These are phyloP conservation scores for Cantharis flavilabris DNA, from an alignment of 2,888 invertebrate genomes.

Conservation along the genomic window DNA sequence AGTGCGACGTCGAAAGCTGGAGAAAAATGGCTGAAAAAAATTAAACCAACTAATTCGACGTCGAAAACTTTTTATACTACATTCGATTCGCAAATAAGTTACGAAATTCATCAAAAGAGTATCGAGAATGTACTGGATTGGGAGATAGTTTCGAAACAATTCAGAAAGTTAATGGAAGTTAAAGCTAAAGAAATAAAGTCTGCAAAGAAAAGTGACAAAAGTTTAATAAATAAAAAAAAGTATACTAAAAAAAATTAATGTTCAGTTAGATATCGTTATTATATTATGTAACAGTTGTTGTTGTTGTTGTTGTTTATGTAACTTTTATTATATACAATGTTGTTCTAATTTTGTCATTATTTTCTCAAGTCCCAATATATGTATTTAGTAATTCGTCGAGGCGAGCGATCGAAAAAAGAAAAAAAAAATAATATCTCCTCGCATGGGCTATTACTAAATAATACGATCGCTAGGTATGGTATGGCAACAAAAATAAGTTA, in stretches of 20 bases:
- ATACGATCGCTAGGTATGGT: not conserved
- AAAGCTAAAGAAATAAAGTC: not conserved
- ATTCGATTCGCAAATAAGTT: not conserved
- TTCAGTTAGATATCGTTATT: not conserved
- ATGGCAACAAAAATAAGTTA: not conserved
- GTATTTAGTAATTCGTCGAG: not conserved
- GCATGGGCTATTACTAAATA: no score
- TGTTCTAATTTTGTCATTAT: not conserved
- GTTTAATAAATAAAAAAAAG: not conserved
- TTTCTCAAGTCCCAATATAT: not conserved
- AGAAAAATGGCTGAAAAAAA: not conserved
- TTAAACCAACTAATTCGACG: not conserved
- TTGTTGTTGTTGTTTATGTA: not conserved
- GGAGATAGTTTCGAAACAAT: not conserved
- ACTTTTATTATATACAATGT: not conserved
- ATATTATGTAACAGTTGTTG: not conserved
- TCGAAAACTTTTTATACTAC: not conserved
- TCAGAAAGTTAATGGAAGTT: not conserved
- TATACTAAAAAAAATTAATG: not conserved
- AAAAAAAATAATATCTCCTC: no score
- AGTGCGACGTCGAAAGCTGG: not conserved
- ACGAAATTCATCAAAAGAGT: not conserved
- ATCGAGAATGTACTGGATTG: not conserved
- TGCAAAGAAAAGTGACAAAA: not conserved
- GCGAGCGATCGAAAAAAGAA: not conserved